A percentile compares a stretch with the other conserved stretches of the same genome.
These are phyloP conservation scores for Scleropages formosus DNA, from an alignment of 2,797 vertebrate species.

Conservation along the genomic window DNA sequence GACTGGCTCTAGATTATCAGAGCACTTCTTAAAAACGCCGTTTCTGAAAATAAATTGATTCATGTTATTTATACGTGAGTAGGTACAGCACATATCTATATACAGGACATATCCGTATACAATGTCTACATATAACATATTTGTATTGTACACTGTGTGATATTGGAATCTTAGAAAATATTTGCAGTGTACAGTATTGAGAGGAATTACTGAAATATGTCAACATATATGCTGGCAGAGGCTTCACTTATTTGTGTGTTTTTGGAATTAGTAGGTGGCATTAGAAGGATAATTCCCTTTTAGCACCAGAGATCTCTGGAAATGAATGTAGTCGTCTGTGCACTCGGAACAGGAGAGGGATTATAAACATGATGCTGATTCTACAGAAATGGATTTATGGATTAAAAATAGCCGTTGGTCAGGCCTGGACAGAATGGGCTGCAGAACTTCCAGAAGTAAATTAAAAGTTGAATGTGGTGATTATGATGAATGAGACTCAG, in stretches of 20 bases:
- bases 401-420: conserved; percentile 23
- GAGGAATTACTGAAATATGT: no score
- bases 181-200: no score
- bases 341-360: background rate
- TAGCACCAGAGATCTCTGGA: conserved; percentile 20
- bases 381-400: conserved; percentile 25
- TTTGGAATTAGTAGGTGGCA: background rate
- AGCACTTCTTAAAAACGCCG: no score
- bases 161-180: no score
- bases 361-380: conserved; percentile 28
- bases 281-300: conserved; percentile 20
- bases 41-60: no score
- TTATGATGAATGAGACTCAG: background rate
- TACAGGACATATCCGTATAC: no score
- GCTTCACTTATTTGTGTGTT: background rate
- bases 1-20: no score
- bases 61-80: no score
- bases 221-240: background rate
- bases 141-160: no score
- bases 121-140: no score
- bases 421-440: background rate
- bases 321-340: conserved; percentile 15
- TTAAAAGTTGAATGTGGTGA: conserved; percentile 14
- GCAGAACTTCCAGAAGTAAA: conserved; percentile 22
- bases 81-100: no score